These are phyloP conservation scores for Vombatus ursinus DNA, from an alignment of 2,113 vertebrate genomes.

Conservation along the genomic window DNA sequence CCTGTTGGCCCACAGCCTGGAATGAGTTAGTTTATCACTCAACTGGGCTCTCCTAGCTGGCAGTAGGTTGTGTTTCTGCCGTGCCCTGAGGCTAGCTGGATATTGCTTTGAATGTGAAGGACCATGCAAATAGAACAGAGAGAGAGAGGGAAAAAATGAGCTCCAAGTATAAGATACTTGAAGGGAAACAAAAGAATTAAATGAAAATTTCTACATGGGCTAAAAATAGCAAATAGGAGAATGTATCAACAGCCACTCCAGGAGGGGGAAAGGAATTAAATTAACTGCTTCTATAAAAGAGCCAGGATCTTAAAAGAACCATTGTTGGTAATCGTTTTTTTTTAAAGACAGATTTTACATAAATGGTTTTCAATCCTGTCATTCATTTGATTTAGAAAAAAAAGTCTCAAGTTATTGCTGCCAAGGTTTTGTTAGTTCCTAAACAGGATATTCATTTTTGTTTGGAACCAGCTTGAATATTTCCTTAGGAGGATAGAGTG, in stretches of 20 bases:
- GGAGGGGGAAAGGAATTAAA: constrained; percentile 36
- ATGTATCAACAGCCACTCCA: constrained; percentile 1
- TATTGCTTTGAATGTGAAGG: constrained; percentile 61
- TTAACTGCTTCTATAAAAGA: constrained; percentile 58
- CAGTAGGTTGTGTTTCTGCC: constrained; percentile 43
- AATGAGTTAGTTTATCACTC: constrained; percentile 69
- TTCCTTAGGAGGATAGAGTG: constrained; percentile 61
- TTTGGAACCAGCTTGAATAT: constrained; percentile 58
- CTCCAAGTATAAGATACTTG: constrained; percentile 59
- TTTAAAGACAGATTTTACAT: constrained; percentile 12
- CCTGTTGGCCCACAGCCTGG: constrained; percentile 76
- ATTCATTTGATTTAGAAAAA: constrained; percentile 41
- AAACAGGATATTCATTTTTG: constrained; percentile 73
- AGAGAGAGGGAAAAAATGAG: constrained; percentile 49
- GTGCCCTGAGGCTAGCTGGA: constrained; percentile 31
- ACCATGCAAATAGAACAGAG: constrained; percentile 64
- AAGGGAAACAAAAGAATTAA: constrained; percentile 71
- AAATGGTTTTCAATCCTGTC: constrained; percentile 14
- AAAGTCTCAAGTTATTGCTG: constrained; percentile 1
- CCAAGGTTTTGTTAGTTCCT: constrained; percentile 59
- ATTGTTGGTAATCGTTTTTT: constrained; percentile 50
- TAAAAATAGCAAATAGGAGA: constrained; percentile 61
- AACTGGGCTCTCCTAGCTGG: constrained; percentile 66
- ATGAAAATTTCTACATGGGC: constrained; percentile 58
- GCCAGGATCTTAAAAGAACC: constrained; percentile 48